Evolutionary conservation across 2,888 invertebrate genomes (phyloP), one percentile per base, ranked within the genome.

Genomic region (Minunthozetes semirufus): DNA sequence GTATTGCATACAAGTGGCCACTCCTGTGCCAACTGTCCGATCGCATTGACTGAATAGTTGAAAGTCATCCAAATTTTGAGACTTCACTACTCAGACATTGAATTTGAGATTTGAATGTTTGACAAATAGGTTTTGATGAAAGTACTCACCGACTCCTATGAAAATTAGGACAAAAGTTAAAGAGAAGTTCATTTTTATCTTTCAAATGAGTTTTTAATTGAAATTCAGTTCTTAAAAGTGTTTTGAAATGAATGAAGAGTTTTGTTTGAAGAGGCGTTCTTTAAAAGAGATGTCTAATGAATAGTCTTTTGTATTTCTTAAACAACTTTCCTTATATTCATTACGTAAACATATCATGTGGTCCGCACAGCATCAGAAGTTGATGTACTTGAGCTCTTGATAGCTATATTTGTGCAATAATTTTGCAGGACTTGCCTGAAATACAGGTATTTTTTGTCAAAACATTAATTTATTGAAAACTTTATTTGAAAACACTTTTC

Each of bases 261-360:
- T 53, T 5, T 53, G 9, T 53, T n/a, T 6, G n/a, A n/a, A 53
- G n/a, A n/a, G n/a, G 53, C 17, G 8, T 53, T n/a, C 15, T n/a
- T 17, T 5, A 53, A 8, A 53, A n/a, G 17, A 13, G 19, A 8
- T 13, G n/a, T n/a, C 15, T 13, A 53, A 53, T 13, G 17, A 5
- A 13, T 13, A n/a, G 53, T 13, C 15, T 53, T 53, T 53, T n/a
- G 17, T n/a, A n/a, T n/a, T n/a, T n/a, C n/a, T n/a, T 53, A 13
- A 53, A 53, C 17, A n/a, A 13, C 17, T 53, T n/a, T n/a, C 19
- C 53, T n/a, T n/a, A 53, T 53, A 13, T 53, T 53, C 53, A 53
- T n/a, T 53, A 53, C 53, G 42, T 42, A n/a, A 53, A n/a, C 53
- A 53, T 53, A 53, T 53, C 53, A 53, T 53, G 53, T n/a, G 53